phyloP scores from a whole-genome alignment of 2,797 vertebrate species.

The Discoglossus pictus region DNA sequence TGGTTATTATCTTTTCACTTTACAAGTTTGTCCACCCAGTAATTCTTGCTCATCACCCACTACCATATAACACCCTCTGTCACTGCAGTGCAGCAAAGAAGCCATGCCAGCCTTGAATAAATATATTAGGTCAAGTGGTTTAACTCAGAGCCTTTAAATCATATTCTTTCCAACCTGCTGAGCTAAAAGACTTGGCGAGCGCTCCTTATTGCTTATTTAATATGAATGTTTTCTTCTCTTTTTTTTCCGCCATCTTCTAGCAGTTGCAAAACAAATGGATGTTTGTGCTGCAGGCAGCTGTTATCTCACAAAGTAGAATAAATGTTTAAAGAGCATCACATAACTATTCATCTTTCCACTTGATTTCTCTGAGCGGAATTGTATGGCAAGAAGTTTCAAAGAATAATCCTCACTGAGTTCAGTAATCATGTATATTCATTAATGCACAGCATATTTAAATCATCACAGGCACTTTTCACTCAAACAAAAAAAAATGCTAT shows the following conservation, averaged over 20 bases:
- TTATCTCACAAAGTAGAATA: constrained; percentile 49
- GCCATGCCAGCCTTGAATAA: no score
- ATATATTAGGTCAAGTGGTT: no score
- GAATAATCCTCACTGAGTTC: constrained; percentile 13
- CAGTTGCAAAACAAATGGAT: constrained; percentile 47
- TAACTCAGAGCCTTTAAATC: constrained; percentile 17
- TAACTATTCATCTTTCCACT: constrained; percentile 47
- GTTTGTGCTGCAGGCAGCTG: constrained; percentile 51
- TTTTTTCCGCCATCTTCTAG: constrained; percentile 41
- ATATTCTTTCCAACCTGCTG: constrained; percentile 34
- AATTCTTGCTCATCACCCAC: no score
- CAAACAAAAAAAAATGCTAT: no score
- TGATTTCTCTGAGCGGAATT: constrained; percentile 21
- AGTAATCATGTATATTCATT: not conserved
- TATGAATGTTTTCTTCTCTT: constrained; percentile 47
- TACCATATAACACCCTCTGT: no score
- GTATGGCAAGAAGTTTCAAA: constrained; percentile 25
- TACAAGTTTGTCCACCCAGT: no score
- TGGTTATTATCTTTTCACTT: no score
- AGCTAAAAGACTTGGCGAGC: constrained; percentile 28
- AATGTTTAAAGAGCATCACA: constrained; percentile 51
- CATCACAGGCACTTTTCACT: no score
- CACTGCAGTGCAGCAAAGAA: no score
- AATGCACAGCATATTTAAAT: constrained; percentile 3
- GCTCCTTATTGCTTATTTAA: constrained; percentile 47